Conservation (phyloP, 2,113 vertebrate species). For the Protomyctophum bolini region DNA sequence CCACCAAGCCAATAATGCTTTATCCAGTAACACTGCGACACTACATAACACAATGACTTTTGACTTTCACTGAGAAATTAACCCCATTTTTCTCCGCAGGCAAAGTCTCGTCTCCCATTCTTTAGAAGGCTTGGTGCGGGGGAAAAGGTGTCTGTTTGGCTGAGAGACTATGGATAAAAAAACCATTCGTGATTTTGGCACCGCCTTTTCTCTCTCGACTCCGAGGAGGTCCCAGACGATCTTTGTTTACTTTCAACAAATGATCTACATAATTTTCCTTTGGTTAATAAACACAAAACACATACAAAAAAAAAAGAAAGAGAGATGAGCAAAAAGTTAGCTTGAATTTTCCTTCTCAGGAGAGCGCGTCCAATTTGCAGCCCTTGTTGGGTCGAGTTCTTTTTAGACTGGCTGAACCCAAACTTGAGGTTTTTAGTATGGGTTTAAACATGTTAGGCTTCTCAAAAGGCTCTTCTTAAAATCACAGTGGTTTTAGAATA, state of each 20-base stretch:
- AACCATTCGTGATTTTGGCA: conserved; percentile 53
- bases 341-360: conserved; percentile 27
- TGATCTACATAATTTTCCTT: conserved; percentile 58
- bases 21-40: conserved; percentile 39
- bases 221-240: conserved; percentile 21
- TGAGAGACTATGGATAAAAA: conserved; percentile 39
- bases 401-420: conserved; percentile 51
- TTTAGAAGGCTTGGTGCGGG: conserved; percentile 6
- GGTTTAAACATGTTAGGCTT: conserved; percentile 40
- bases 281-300: conserved; percentile 56
- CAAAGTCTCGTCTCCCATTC: conserved; percentile 28
- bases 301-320: conserved; percentile 19
- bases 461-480: conserved; percentile 68
- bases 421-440: conserved; percentile 37
- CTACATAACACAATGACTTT: conserved; percentile 30
- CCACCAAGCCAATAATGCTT: conserved; percentile 42
- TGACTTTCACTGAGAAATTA: conserved; percentile 21
- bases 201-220: conserved; percentile 23
- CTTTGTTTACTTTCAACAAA: conserved; percentile 38
- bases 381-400: conserved; percentile 51
- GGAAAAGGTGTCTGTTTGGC: conserved; percentile 14
- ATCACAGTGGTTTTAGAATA: conserved; percentile 79
- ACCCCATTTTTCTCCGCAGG: conserved; percentile 28
- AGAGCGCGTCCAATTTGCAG: conserved; percentile 56
- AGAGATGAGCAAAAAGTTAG: conserved; percentile 43